These are phyloP conservation scores for Pachycephala philippinensis DNA, from an alignment of 2,113 vertebrate species.

Conservation along the genomic window DNA sequence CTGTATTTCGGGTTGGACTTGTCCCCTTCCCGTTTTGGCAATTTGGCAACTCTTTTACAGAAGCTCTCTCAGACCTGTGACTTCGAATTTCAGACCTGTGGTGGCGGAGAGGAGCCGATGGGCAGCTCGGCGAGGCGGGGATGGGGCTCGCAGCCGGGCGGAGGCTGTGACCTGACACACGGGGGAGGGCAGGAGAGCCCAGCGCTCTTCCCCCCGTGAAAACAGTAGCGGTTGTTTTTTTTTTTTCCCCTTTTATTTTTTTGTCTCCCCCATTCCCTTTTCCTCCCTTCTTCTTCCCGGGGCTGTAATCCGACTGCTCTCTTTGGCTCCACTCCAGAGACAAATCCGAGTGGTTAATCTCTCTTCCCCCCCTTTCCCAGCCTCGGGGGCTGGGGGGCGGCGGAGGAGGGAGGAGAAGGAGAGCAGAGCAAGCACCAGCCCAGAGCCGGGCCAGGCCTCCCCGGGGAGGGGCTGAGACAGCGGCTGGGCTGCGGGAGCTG, in stretches of 20 bases:
- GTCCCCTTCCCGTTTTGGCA: not conserved
- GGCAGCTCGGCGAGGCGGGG: not conserved
- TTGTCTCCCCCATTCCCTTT: not conserved
- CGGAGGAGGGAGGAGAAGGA: not conserved
- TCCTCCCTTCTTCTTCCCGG: not conserved
- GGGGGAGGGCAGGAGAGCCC: not conserved
- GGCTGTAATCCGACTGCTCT: constrained; percentile 56
- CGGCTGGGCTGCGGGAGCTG: not conserved
- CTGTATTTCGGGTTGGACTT: not conserved
- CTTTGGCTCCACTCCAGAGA: constrained; percentile 59
- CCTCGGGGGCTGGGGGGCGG: not conserved
- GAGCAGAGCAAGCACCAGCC: not conserved
- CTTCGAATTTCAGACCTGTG: not conserved
- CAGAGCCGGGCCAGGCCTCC: constrained; percentile 18
- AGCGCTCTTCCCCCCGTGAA: not conserved
- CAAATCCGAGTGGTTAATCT: constrained; percentile 33
- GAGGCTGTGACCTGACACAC: not conserved
- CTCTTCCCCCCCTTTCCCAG: not conserved
- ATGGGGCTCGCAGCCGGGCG: not conserved
- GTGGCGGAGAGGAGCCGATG: not conserved
- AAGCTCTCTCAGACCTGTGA: not conserved
- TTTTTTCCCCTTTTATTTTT: too few species aligned
- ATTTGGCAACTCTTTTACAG: not conserved
- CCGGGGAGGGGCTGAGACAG: constrained; percentile 55
- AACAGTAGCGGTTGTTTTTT: constrained; percentile 41